Evolutionary conservation across 2,113 vertebrate genomes (phyloP), one percentile per base, ranked within the genome.

Genomic region (Dissostichus mawsoni): DNA sequence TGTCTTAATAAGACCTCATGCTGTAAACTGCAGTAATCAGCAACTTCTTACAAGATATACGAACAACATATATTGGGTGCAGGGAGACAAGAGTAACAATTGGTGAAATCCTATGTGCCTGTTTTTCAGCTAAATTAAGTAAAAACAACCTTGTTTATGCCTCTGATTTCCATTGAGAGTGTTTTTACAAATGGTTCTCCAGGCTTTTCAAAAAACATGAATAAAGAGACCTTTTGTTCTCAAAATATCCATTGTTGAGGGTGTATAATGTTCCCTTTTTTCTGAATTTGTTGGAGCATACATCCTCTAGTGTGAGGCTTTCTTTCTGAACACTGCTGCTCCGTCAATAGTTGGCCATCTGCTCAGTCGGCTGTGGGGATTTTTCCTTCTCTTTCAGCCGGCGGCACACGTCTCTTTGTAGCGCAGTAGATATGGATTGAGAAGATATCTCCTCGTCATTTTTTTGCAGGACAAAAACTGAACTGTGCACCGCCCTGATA

Each of bases 401-500:
- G 20, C 8, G 52, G 63, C 63, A 78, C 50, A 33, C 44, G 76
- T 55, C 51, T 69, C 69, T 86, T 86, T 89, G 81, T 59, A 12
- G 50, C 48, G 12, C 76, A 52, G 68, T 16, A 68, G 87, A 87
- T 87, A 74, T 84, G 85, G 86, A 89, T 78, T 65, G 71, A 79
- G 64, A 50, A 63, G 81, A 92, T 88, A 90, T 74, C 69, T 47
- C 56, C 52, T 64, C 65, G 18, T 74, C 53, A 69, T 85, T 92
- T 80, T 91, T 83, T 75, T 80, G 59, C 56, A 77, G 78, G 79
- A 90, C 89, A 90, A 89, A 80, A 87, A 66, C 36, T 75, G 61
- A 76, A 70, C 69, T 78, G 70, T 79, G 78, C 65, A 18, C 20
- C 3, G 16, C 57, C 36, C 80, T 53, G 87, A 90, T 87, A 88